Conservation (phyloP, 2,797 vertebrate species). For the Tokudaia tokunoshimensis region DNA sequence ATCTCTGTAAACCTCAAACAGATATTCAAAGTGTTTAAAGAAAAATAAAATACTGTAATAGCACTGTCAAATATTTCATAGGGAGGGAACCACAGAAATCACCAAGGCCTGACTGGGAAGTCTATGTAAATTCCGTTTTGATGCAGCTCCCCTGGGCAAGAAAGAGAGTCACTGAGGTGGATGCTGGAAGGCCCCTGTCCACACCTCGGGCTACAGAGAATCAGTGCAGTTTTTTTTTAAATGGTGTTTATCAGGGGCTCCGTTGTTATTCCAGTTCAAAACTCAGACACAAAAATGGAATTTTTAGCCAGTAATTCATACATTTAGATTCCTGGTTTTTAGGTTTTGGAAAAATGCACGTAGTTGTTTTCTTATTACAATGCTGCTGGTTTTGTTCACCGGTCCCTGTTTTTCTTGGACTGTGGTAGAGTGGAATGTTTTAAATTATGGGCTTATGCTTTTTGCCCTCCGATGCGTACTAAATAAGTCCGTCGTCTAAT, state of each 20-base stretch:
- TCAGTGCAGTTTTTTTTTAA: slow-evolving; percentile 40
- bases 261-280: slow-evolving; percentile 81
- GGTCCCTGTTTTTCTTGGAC: slow-evolving; percentile 91
- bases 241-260: slow-evolving; percentile 80
- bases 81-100: slow-evolving; percentile 71
- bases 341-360: slow-evolving; percentile 90
- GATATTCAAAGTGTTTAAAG: slow-evolving; percentile 80
- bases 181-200: slow-evolving; percentile 58
- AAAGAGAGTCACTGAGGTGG: slow-evolving; percentile 68
- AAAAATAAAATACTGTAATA: slow-evolving; percentile 78
- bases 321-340: slow-evolving; percentile 88
- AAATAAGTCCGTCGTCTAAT: slow-evolving; percentile 90
- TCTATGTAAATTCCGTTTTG: slow-evolving; percentile 75
- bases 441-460: slow-evolving; percentile 90
- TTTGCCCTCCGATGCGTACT: slow-evolving; percentile 89
- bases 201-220: slow-evolving; percentile 72
- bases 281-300: slow-evolving; percentile 86
- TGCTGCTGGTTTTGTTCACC: slow-evolving; percentile 90
- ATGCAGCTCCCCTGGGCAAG: slow-evolving; percentile 49
- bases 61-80: slow-evolving; percentile 73
- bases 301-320: slow-evolving; percentile 88
- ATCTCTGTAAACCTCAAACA: slow-evolving; percentile 60
- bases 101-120: slow-evolving; percentile 67
- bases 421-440: slow-evolving; percentile 88
- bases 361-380: slow-evolving; percentile 92